Percentiles rank a stretch among this genome's conserved stretches.
Conservation (phyloP, 1,140 invertebrate genomes). For the Brachionus sp. region DNA sequence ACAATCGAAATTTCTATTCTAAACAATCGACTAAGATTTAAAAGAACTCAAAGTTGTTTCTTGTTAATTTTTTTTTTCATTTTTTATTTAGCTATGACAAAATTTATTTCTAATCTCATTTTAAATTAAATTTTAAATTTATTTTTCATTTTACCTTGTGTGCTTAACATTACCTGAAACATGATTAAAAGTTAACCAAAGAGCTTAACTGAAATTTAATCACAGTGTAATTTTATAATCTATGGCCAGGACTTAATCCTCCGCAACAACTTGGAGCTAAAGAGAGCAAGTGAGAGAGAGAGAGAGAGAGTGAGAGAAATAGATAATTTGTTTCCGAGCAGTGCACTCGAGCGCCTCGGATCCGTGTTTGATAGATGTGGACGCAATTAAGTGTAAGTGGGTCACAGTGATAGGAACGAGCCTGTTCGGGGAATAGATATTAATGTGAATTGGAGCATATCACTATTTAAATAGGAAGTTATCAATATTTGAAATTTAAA, state of each 20-base stretch:
- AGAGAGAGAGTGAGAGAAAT: no score
- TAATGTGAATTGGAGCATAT: neutral
- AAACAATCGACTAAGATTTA: neutral
- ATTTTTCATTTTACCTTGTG: neutral
- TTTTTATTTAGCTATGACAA: neutral
- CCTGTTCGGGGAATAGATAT: neutral
- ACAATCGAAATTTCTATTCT: conserved; percentile 4
- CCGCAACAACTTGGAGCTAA: neutral
- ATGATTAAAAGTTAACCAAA: conserved; percentile 13
- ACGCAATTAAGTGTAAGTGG: neutral
- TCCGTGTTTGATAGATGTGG: neutral
- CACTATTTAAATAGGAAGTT: conserved; percentile 20
- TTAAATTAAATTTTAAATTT: neutral
- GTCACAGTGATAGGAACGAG: neutral
- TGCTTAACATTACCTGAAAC: conserved; percentile 36
- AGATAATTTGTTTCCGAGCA: neutral
- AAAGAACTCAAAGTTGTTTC: neutral
- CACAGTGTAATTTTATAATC: neutral
- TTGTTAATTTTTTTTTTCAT: neutral
- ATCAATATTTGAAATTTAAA: conserved; percentile 22
- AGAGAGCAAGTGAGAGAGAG: no score
- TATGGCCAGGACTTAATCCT: neutral
- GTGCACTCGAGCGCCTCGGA: neutral
- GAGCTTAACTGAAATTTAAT: conserved; percentile 32
- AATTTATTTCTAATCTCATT: neutral